Base-by-base conservation (phyloP, 2,888 invertebrate species). In the Fissipunctia ypsillon region DNA sequence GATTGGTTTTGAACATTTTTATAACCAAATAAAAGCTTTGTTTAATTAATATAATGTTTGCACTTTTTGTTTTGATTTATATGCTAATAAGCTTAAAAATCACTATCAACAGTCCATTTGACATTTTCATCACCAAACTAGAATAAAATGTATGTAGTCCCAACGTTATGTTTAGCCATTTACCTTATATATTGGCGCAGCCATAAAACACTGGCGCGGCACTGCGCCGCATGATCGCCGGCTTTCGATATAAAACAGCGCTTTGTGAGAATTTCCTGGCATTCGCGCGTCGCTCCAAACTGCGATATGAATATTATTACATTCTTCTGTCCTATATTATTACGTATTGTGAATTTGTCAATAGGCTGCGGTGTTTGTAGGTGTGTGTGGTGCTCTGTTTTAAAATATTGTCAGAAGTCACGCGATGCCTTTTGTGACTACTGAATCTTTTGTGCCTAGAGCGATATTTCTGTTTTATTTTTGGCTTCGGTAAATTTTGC, bases 251-350 rank as follows among this genome's bases (percentile, higher is more conserved):
- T 78, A 86, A 84, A 76, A 69, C 65, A 65, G 16, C 50, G 50
- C 59, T 84, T 76, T 69, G 71, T 54, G 69, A 65, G 69, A 74
- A 76, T 73, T 81, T 68, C 25, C 69, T 41, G 82, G 84, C 67
- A 86, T 84, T 86, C 63, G 60, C 35, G 71, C 81, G 66, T 52
- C 73, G 66, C 73, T 69, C 52, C 59, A 65, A 78, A 50, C 76
- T 67, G 71, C 85, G 73, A 81, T 84, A 81, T 86, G 78, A 84
- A 84, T 84, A 84, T 81, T 84, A 86, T 86, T 84, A 76, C 84
- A 84, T 86, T 84, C 78, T 73, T 84, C 22, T 60, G 48, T 67
- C 38, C 60, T 48, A 72, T 81, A 78, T 81, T 74, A 69, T 76
- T 81, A 76, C 78, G 74, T 84, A 65, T 73, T 81, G 57, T 68